Evolutionary conservation across 1,140 invertebrate species (phyloP).

Genomic region (Capitella teleta): DNA sequence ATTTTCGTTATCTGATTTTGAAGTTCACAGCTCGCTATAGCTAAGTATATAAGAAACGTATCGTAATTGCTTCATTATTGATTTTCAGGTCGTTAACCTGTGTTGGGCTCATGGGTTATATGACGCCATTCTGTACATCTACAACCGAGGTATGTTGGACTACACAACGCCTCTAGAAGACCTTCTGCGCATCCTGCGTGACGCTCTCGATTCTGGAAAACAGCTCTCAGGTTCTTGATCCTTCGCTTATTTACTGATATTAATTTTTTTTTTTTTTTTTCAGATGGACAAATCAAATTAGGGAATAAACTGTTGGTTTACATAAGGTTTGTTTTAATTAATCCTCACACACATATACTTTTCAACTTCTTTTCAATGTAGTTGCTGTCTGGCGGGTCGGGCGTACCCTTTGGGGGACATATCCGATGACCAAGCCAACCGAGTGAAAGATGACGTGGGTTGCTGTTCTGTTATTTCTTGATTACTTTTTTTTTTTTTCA

Average conservation of each 20-base stretch:
- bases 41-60: no score
- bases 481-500: slow-evolving; percentile 39
- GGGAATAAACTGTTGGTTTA: slow-evolving; percentile 89
- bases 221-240: slow-evolving; percentile 27
- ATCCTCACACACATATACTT: no score
- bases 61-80: no score
- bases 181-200: slow-evolving; percentile 33
- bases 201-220: slow-evolving; percentile 34
- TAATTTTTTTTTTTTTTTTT: slow-evolving; percentile 9
- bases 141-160: slow-evolving; percentile 72
- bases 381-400: slow-evolving; percentile 82
- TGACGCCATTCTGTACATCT: slow-evolving; percentile 78
- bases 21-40: no score
- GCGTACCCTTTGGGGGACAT: slow-evolving; percentile 80
- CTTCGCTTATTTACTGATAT: neutral
- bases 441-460: neutral
- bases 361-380: slow-evolving; percentile 47
- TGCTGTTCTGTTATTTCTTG: neutral
- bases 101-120: slow-evolving; percentile 67
- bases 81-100: slow-evolving; percentile 53
- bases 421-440: neutral
- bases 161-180: slow-evolving; percentile 74
- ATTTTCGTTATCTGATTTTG: no score
- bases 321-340: no score
- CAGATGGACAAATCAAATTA: slow-evolving; percentile 32